These are phyloP conservation scores for Clusia tigrina DNA, from an alignment of 2,888 invertebrate genomes.

Conservation along the genomic window DNA sequence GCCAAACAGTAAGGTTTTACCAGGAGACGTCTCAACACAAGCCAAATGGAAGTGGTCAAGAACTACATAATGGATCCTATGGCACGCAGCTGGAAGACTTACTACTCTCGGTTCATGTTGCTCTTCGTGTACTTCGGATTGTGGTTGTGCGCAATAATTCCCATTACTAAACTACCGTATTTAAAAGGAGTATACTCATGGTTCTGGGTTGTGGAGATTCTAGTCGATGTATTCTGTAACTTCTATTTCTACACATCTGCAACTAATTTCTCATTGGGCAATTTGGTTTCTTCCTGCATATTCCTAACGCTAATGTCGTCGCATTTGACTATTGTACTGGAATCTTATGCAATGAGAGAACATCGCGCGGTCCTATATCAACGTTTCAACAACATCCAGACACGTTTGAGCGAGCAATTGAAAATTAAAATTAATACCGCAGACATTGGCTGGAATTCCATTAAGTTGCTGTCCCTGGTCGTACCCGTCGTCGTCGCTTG, in stretches of 20 bases:
- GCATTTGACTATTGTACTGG: conserved; percentile 42
- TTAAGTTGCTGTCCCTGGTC: conserved; percentile 22
- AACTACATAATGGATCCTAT: too few species aligned
- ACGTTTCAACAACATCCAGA: conserved; percentile 35
- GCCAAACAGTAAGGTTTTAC: too few species aligned
- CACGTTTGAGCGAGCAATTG: conserved; percentile 28
- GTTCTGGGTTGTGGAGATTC: conserved; percentile 33
- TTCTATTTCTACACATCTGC: conserved; percentile 23
- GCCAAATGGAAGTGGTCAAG: too few species aligned
- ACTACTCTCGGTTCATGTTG: too few species aligned
- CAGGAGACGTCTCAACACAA: too few species aligned
- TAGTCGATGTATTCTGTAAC: conserved; percentile 21
- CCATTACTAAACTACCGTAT: conserved; percentile 3
- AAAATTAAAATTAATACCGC: conserved; percentile 14
- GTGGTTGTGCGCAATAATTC: conserved; percentile 23
- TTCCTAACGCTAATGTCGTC: conserved; percentile 41
- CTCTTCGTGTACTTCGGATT: too few species aligned
- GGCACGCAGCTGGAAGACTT: too few species aligned
- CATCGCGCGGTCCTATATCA: conserved; percentile 32
- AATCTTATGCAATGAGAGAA: conserved; percentile 37
- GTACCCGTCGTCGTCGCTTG: conserved; percentile 34
- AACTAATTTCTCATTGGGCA: conserved; percentile 32
- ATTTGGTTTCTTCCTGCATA: conserved; percentile 34
- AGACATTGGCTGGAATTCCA: not conserved
- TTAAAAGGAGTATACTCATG: conserved; percentile 25